Percentiles rank a stretch among this genome's conserved stretches.
phyloP scores from a whole-genome alignment of 2,113 vertebrate species.

The Pitta sordida region DNA sequence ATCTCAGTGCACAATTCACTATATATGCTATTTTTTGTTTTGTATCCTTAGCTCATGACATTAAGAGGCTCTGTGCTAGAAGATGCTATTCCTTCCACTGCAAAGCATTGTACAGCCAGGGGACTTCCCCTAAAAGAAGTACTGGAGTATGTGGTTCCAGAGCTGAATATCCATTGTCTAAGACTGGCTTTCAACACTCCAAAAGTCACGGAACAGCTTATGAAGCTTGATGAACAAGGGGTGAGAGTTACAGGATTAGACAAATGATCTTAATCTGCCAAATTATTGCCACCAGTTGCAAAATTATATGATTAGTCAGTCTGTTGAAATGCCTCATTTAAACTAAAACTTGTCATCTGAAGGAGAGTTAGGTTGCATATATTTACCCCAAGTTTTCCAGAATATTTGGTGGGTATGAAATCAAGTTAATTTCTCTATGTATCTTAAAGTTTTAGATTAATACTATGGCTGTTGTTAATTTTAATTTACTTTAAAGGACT shows the following conservation, averaged over 20 bases:
- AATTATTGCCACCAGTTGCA: background rate
- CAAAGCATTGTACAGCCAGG: slow-evolving; percentile 88
- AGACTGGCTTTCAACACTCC: slow-evolving; percentile 92
- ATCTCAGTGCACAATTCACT: background rate
- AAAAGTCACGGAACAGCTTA: slow-evolving; percentile 94
- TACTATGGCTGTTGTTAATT: background rate
- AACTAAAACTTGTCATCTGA: background rate
- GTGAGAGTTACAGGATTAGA: slow-evolving; percentile 65
- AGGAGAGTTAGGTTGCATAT: background rate
- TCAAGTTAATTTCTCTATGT: background rate
- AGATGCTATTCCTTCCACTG: slow-evolving; percentile 90
- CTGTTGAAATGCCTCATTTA: background rate
- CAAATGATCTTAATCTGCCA: background rate
- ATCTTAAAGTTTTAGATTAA: background rate
- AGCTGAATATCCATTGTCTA: slow-evolving; percentile 89
- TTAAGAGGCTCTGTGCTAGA: slow-evolving; percentile 89
- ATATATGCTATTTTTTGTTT: background rate
- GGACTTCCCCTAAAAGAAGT: slow-evolving; percentile 93
- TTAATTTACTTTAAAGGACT: background rate
- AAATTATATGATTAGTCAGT: background rate
- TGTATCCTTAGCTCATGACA: slow-evolving; percentile 83
- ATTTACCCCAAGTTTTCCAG: background rate
- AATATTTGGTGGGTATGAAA: background rate
- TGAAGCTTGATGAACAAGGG: slow-evolving; percentile 97
- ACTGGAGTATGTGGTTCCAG: slow-evolving; percentile 88